Evolutionary conservation across 2,888 invertebrate genomes (phyloP), one percentile per base, ranked within the genome.

Genomic region (Cosmopolites sordidus): DNA sequence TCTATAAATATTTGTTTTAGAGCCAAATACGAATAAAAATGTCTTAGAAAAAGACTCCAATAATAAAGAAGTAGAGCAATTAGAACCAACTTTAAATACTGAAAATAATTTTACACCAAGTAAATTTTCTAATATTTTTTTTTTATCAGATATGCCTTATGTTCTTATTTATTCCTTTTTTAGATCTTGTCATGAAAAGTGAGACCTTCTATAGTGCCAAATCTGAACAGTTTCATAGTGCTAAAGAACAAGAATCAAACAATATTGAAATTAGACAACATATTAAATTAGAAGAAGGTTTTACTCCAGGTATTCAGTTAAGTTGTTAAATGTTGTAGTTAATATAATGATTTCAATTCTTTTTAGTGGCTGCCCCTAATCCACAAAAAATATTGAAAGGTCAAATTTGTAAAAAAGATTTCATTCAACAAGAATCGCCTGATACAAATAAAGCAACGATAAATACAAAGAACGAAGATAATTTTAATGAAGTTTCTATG

Each of bases 331-430:
- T n/a, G n/a, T n/a, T n/a, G n/a, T n/a, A n/a, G n/a, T n/a, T 27
- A 27, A 9, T 9, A 9, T 27, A 27, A 6, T 5, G 27, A 27
- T 6, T 6, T 27, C 29, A 44, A n/a, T 37, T 27, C 14, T 38
- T 56, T 6, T n/a, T 54, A 22, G 61, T 38, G 40, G 48, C 22
- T 51, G n/a, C 42, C 46, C 49, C n/a, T 49, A 61, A 22, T 41
- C 18, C 2, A n/a, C 39, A 22, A 39, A 47, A 47, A 39, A 16
- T 45, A 2, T 2, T 45, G 11, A 45, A 47, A n/a, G 46, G 37
- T 12, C 38, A 37, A 38, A 39, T 47, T 16, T 47, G 27, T 11
- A 43, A 43, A 18, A 40, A 33, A 27, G 43, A 18, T 12, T 39
- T 42, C 6, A 16, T 3, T 15, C 6, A 14, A 22, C 8, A 38